Conservation (phyloP, 2,113 vertebrate genomes). For the Hoplias malabaricus region DNA sequence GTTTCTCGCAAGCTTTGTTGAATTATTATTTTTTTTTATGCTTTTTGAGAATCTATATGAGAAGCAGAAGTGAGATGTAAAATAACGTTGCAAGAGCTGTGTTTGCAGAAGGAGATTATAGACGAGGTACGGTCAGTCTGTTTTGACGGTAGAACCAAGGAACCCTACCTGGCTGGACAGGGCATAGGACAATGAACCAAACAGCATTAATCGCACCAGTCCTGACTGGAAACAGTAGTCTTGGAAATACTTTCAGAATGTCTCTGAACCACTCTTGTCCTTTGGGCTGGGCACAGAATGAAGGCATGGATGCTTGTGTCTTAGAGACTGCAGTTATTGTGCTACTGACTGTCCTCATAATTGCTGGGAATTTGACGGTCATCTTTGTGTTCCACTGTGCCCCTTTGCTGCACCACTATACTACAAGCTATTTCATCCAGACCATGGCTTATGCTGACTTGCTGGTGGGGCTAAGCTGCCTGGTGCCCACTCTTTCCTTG, state of each 20-base stretch:
- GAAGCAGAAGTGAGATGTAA: constrained; percentile 47
- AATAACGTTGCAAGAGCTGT: constrained; percentile 49
- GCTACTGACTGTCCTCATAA: constrained; percentile 93
- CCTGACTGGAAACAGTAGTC: constrained; percentile 80
- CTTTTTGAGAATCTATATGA: constrained; percentile 68
- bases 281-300: constrained; percentile 88
- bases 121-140: constrained; percentile 43
- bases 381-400: constrained; percentile 98
- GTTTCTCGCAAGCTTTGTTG: constrained; percentile 56
- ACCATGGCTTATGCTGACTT: constrained; percentile 98
- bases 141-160: constrained; percentile 45
- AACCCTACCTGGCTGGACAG: constrained; percentile 56
- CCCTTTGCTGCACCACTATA: constrained; percentile 94
- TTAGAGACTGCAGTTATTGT: constrained; percentile 93
- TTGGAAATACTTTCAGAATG: constrained; percentile 68
- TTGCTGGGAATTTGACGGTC: constrained; percentile 93
- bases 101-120: constrained; percentile 57
- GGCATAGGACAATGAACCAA: constrained; percentile 86
- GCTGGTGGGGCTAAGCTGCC: constrained; percentile 94
- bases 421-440: constrained; percentile 98
- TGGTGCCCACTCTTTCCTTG: constrained; percentile 93
- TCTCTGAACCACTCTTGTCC: constrained; percentile 90
- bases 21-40: constrained; percentile 67
- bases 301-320: constrained; percentile 85
- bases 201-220: constrained; percentile 75